Base-by-base conservation (phyloP, 2,888 invertebrate genomes). In the Belgica antarctica region DNA sequence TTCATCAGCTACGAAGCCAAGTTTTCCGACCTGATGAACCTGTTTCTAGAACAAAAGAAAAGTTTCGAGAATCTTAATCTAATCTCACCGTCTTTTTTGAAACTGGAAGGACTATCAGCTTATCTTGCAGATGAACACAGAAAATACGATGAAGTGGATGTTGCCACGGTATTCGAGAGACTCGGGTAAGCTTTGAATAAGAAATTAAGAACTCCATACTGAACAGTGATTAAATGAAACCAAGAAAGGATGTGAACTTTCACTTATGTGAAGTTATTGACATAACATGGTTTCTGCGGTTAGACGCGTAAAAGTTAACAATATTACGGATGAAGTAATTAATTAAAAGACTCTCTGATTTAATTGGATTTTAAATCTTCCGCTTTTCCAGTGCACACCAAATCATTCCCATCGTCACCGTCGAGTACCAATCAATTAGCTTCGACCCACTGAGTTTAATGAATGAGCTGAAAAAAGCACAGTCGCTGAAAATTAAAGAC, bases 401-500 rank as follows among this genome's bases (percentile, higher is more conserved):
- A 31, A 31, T 70, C n/a, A 41, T 19, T 25, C 70, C 70, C 12
- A 41, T 70, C 17, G 4, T 70, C 17, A 28, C 27, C 12, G 17
- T 70, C 19, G 70, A 70, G 7, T 70, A 70, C 41, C 25, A 69
- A 17, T 36, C 10, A 1, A 28, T 15, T 10, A 61, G 5, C 36
- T 70, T 70, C 27, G 61, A 70, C 5, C 41, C 70, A n/a, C 2
- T 70, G 8, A 12, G 1, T 8, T 27, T 70, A 4, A 8, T 70
- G 1, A 12, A 57, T 5, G 61, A 59, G 12, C 19, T 70, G 17
- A 70, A 61, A 2, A 84, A 87, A 62, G 87, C 88, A 4, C 86
- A 88, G 71, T 82, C 84, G 74, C 83, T 86, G 71, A 84, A 85
- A 36, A 83, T 84, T 22, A 81, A 85, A 5, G 83, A 85, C 71